Base-by-base conservation (phyloP, 2,797 vertebrate species). In the Delichon dasypus region DNA sequence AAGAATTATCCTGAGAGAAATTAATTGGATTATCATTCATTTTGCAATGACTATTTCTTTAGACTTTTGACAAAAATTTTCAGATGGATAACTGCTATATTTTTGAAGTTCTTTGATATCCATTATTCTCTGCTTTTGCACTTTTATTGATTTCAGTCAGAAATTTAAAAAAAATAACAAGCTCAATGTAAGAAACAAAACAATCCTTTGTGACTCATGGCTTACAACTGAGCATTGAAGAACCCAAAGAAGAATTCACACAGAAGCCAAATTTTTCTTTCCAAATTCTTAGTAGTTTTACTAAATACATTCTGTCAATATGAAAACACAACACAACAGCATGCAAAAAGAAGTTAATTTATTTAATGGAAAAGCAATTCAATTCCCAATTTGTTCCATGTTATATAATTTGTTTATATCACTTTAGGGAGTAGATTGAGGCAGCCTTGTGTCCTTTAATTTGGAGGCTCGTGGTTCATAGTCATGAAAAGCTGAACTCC, bases 301-400 rank as follows among this genome's bases (percentile, higher is more conserved):
- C 4, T 22, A 27, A 32, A 50, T 40, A 2, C 4, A 11, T 73
- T 70, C 38, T 8, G 5, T 62, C 22, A 55, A n/a, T 18, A 19
- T 55, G 61, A 85, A 91, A 66, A 70, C 9, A 50, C 0, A 66
- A 70, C 9, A 50, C 0, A 0, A 25, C 9, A 50, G 2, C 4
- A 6, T 19, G 4, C 2, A n/a, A 58, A 42, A 85, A 79, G 1
- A 36, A 84, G 44, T 34, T 9, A 45, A 61, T 0, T 29, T 7
- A 30, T 44, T 82, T 38, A 47, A 10, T 47, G 19, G 9, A 58
- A 80, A 50, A 62, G 1, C 6, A 58, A 61, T 58, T 55, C 1
- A 48, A 3, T 32, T 73, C 9, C 9, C 7, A 66, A 5, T 66
- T 85, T 73, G 4, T 50, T 26, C 12, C 2, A 3, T 13, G 13